These are phyloP conservation scores for Cossypha caffra DNA, from an alignment of 2,797 vertebrate species.

Conservation along the genomic window DNA sequence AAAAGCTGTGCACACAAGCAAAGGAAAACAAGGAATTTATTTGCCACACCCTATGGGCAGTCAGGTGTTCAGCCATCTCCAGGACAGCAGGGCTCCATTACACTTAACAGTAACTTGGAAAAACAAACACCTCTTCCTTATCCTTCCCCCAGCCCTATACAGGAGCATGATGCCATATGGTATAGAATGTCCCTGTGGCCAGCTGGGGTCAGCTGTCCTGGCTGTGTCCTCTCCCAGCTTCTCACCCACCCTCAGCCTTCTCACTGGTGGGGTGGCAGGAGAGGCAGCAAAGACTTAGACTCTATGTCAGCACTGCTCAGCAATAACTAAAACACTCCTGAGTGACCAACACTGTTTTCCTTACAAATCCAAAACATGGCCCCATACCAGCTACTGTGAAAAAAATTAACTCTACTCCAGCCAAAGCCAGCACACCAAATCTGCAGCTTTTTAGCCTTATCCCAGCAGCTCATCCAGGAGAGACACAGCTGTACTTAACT, in stretches of 20 bases:
- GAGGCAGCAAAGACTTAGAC: neutral
- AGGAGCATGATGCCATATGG: neutral
- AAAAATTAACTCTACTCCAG: neutral
- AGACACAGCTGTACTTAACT: neutral
- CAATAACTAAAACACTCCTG: neutral
- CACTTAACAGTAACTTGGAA: accelerated
- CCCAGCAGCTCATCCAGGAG: neutral
- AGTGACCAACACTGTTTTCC: neutral
- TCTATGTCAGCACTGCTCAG: neutral
- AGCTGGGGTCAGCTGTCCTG: neutral
- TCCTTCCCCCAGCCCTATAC: neutral
- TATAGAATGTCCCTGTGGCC: neutral
- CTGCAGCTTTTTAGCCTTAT: neutral
- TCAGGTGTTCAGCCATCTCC: neutral
- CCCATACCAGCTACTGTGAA: neutral
- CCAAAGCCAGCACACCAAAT: neutral
- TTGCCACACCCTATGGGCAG: neutral
- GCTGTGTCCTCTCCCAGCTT: neutral
- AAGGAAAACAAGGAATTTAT: neutral
- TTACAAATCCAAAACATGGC: neutral
- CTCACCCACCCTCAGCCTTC: accelerated
- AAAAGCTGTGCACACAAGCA: neutral
- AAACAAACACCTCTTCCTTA: neutral
- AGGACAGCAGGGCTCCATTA: neutral
- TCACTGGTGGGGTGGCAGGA: accelerated